A percentile compares a stretch with the other conserved stretches of the same genome.
Conservation (phyloP, 2,888 invertebrate species). For the Anarsia innoxiella region DNA sequence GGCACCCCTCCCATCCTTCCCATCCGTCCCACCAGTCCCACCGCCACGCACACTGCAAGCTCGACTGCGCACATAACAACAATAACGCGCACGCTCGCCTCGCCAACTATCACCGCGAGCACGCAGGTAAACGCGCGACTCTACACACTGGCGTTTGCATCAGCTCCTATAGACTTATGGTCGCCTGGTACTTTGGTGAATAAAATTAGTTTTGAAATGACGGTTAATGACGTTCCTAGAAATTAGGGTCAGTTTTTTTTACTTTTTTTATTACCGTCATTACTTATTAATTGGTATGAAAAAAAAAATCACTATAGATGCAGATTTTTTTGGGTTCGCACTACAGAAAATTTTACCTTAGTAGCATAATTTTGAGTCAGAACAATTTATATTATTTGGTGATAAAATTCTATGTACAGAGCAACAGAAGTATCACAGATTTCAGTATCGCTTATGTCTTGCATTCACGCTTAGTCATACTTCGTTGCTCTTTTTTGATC, state of each 20-base stretch:
- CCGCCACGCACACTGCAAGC: slow-evolving; percentile 77
- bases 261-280: too few species aligned
- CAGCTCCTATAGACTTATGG: slow-evolving; percentile 11
- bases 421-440: slow-evolving; percentile 15
- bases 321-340: too few species aligned
- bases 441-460: slow-evolving; percentile 10
- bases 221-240: too few species aligned
- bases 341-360: too few species aligned
- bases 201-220: too few species aligned
- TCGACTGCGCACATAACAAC: slow-evolving; percentile 67
- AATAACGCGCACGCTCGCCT: slow-evolving; percentile 70
- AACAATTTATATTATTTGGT: too few species aligned
- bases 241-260: too few species aligned
- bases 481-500: slow-evolving; percentile 23
- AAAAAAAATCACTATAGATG: too few species aligned
- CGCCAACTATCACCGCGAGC: slow-evolving; percentile 72
- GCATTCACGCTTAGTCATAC: slow-evolving; percentile 30
- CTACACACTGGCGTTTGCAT: slow-evolving; percentile 38
- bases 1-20: slow-evolving; percentile 91
- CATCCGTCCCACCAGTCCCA: slow-evolving; percentile 42
- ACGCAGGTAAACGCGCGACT: slow-evolving; percentile 65
- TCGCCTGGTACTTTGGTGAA: slow-evolving; percentile 3
- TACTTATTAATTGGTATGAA: too few species aligned
- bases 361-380: too few species aligned
- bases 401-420: too few species aligned